phyloP scores from a whole-genome alignment of 2,797 vertebrate species.

The Rhinichthys osculus region DNA sequence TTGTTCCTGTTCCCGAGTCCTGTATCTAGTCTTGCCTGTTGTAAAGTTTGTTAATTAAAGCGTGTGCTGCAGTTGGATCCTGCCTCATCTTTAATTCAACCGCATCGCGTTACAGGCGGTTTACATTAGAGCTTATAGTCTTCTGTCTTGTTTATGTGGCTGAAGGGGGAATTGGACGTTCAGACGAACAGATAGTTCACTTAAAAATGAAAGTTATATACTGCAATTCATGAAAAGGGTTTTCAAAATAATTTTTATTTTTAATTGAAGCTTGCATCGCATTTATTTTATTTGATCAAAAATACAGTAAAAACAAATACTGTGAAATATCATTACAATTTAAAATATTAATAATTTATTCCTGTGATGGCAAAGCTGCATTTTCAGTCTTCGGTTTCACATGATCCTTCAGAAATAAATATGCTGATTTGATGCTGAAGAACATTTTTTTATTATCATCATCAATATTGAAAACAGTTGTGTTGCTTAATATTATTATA shows the following conservation, averaged over 20 bases:
- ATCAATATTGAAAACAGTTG: not conserved
- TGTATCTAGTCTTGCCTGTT: too few species aligned
- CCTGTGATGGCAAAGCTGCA: not conserved
- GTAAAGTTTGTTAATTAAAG: too few species aligned
- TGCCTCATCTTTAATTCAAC: too few species aligned
- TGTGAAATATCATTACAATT: not conserved
- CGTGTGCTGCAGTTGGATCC: too few species aligned
- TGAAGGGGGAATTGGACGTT: not conserved
- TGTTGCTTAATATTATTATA: too few species aligned
- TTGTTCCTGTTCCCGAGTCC: too few species aligned
- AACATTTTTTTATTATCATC: not conserved
- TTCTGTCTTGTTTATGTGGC: slow-evolving; percentile 12
- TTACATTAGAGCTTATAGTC: not conserved
- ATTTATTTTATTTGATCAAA: not conserved
- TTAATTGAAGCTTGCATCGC: not conserved
- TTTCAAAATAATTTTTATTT: not conserved
- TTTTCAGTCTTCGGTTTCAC: not conserved
- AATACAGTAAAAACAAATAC: not conserved
- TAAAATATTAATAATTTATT: not conserved
- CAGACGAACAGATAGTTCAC: not conserved
- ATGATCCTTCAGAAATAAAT: not conserved
- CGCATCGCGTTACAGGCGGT: too few species aligned
- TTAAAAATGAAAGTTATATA: not conserved
- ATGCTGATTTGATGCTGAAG: not conserved
- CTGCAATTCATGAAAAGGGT: not conserved